Percentiles rank a stretch among this genome's conserved stretches.
Evolutionary conservation across 2,797 vertebrate genomes (phyloP).

Genomic region (Enteromius fasciolatus): DNA sequence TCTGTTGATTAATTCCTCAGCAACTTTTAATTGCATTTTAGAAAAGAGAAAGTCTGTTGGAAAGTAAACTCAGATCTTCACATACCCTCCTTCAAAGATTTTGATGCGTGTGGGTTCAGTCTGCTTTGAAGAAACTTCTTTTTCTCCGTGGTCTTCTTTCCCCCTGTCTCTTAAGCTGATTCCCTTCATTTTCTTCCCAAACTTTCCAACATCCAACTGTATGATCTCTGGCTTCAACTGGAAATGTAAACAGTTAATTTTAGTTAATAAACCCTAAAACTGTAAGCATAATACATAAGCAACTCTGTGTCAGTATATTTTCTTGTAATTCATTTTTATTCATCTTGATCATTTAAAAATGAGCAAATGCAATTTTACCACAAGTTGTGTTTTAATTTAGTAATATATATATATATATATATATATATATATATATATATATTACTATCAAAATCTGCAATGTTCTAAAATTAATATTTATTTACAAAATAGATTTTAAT

Average conservation of each 20-base stretch:
- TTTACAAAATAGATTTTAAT: neutral
- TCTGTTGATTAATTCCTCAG: neutral
- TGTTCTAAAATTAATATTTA: neutral
- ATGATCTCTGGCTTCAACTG: conserved; percentile 93
- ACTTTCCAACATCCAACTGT: conserved; percentile 86
- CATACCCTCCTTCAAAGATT: conserved; percentile 99
- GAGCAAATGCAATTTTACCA: neutral
- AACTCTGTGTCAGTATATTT: neutral
- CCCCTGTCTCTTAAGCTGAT: conserved; percentile 88
- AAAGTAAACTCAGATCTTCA: conserved; percentile 38
- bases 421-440: no score
- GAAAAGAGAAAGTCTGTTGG: neutral
- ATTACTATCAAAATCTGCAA: neutral
- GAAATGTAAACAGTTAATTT: conserved; percentile 66
- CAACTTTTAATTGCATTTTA: conserved; percentile 34
- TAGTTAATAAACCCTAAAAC: no score
- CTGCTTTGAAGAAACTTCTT: conserved; percentile 88
- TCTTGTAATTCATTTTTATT: neutral
- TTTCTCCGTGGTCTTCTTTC: conserved; percentile 90
- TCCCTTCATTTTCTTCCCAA: conserved; percentile 92
- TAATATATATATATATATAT: no score
- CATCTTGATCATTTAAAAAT: conserved; percentile 2
- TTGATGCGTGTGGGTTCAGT: conserved; percentile 93
- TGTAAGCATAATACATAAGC: conserved; percentile 11
- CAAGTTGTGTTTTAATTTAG: neutral